Evolutionary conservation across 2,888 invertebrate genomes (phyloP), one percentile per base, ranked within the genome.

Genomic region (Catocala sponsa): DNA sequence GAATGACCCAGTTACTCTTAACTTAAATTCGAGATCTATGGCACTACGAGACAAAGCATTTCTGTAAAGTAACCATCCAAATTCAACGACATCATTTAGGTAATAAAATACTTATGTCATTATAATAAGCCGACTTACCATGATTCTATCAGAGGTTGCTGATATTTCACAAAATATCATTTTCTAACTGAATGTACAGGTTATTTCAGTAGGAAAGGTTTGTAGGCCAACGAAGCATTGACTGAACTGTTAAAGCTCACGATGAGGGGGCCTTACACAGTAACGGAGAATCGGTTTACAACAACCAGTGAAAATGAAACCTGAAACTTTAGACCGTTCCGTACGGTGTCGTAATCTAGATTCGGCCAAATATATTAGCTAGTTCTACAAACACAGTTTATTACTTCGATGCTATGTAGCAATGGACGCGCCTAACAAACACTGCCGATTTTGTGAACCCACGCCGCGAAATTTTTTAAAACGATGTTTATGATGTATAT

Each of bases 381-480:
- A 63, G 25, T 46, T 64, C 49, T 63, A 60, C 65, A 25, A 25
- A 25, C 25, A 25, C 64, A 61, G 61, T 74, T 64, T 62, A 67
- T 63, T 35, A 67, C 44, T 64, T 60, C 55, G 59, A 69, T 55
- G 67, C 65, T 69, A 66, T 55, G 58, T 68, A 70, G 78, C 75
- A 73, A 63, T 63, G 56, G 63, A 67, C 59, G 65, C 66, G 76
- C 65, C 61, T 74, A 47, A 59, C 42, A 55, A 52, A 64, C 60
- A 72, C 68, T 77, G 79, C 76, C 76, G 60, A 62, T 65, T 66
- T 59, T 52, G 44, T 70, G 50, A 55, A 64, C 35, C 46, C 59
- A 50, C 15, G 59, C 63, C 54, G 55, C 59, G 50, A 57, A n/a
- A 11, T 48, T 49, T 50, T 73, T 68, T 69, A 68, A 66, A 49